Conservation (phyloP, 1,140 invertebrate genomes). For the Drosophila nigromelanica region DNA sequence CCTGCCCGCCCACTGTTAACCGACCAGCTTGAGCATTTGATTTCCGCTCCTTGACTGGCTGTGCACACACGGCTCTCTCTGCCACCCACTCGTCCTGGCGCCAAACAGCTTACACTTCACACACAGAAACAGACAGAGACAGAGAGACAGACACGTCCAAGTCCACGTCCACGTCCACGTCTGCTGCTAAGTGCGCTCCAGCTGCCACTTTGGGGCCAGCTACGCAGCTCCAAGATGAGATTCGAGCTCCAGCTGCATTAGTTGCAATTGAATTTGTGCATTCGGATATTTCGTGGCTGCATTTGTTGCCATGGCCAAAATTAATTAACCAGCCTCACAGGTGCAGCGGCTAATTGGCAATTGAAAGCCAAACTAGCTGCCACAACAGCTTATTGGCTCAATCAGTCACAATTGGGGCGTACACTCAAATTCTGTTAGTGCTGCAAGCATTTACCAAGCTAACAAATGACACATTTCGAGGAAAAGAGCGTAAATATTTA, state of each 20-base stretch:
- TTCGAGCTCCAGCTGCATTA: slow-evolving; percentile 38
- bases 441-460: too few species aligned
- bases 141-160: too few species aligned
- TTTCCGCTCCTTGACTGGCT: slow-evolving; percentile 66
- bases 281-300: slow-evolving; percentile 51
- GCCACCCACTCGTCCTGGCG: slow-evolving; percentile 13
- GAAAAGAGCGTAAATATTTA: too few species aligned
- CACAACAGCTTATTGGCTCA: slow-evolving; percentile 42
- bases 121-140: slow-evolving; percentile 45
- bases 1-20: neutral
- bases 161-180: slow-evolving; percentile 52
- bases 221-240: neutral
- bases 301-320: slow-evolving; percentile 18
- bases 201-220: slow-evolving; percentile 24
- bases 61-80: slow-evolving; percentile 4
- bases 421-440: too few species aligned
- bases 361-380: slow-evolving; percentile 42
- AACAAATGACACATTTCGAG: too few species aligned
- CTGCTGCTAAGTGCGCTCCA: slow-evolving; percentile 60
- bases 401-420: neutral
- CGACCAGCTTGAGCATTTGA: slow-evolving; percentile 32
- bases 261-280: slow-evolving; percentile 77
- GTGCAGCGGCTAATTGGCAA: slow-evolving; percentile 64
- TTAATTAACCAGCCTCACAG: slow-evolving; percentile 68
- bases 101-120: slow-evolving; percentile 75